These are phyloP conservation scores for Acomys russatus DNA, from an alignment of 2,797 vertebrate genomes.

Conservation along the genomic window DNA sequence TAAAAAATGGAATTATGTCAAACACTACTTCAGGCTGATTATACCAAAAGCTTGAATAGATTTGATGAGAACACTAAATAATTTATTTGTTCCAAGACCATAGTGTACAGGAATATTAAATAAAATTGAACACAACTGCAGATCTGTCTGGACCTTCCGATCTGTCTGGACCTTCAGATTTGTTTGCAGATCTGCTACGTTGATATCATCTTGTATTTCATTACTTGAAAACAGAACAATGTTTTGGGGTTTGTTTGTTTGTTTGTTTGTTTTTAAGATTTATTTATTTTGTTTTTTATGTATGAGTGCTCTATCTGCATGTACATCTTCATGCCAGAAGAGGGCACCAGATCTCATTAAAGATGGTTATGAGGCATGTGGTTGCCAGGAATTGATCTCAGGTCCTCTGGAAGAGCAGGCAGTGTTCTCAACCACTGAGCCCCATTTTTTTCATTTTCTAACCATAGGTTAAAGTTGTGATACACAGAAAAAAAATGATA, in stretches of 20 bases:
- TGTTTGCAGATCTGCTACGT: slow-evolving; percentile 41
- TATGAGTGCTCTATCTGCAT: no score
- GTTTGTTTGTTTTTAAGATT: no score
- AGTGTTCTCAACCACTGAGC: no score
- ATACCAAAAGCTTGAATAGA: slow-evolving; percentile 22
- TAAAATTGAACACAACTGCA: slow-evolving; percentile 38
- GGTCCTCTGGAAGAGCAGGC: no score
- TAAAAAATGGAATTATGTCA: slow-evolving; percentile 49
- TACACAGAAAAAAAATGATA: slow-evolving; percentile 43
- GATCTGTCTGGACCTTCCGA: not conserved
- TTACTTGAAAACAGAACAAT: slow-evolving; percentile 51
- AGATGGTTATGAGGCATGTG: no score
- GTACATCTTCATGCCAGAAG: no score
- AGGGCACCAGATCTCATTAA: no score
- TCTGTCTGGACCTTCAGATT: slow-evolving; percentile 43
- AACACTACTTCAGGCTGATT: slow-evolving; percentile 26
- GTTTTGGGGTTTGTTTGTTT: not conserved
- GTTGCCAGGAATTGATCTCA: no score
- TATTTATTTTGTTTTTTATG: no score
- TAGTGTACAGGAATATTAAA: slow-evolving; percentile 14
- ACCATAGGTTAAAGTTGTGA: not conserved
- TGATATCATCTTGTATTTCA: slow-evolving; percentile 35
- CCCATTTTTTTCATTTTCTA: slow-evolving; percentile 54
- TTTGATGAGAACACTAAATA: slow-evolving; percentile 64
- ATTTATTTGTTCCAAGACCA: slow-evolving; percentile 14